A percentile compares a stretch with the other conserved stretches of the same genome.
These are phyloP conservation scores for Psittacula derbiana DNA, from an alignment of 2,797 vertebrate genomes.

Conservation along the genomic window DNA sequence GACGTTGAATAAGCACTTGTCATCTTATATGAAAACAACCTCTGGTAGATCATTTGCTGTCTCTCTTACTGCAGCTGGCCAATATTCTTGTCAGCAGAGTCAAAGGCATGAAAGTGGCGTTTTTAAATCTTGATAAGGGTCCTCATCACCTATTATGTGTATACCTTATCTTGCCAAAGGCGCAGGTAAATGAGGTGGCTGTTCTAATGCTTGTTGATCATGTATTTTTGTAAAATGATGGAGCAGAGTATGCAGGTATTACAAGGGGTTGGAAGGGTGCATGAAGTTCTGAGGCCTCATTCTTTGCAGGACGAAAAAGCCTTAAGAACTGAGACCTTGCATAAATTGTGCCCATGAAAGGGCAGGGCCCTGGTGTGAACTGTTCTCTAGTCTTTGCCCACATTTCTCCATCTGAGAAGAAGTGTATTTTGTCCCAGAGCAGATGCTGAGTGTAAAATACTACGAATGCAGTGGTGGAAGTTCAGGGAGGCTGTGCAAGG, in stretches of 20 bases:
- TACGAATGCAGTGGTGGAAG: neutral
- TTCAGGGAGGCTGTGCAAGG: neutral
- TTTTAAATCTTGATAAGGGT: neutral
- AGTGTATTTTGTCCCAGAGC: neutral
- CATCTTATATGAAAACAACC: neutral
- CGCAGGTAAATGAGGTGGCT: neutral
- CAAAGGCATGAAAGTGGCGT: neutral
- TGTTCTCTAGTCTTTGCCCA: neutral
- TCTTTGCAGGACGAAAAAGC: neutral
- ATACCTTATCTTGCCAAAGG: neutral
- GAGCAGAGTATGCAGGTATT: neutral
- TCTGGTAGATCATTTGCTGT: neutral
- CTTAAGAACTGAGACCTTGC: neutral
- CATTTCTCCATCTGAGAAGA: neutral
- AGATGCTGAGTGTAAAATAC: neutral
- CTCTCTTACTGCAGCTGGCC: neutral
- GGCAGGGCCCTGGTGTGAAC: accelerated
- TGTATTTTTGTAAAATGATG: neutral
- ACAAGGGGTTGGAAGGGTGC: neutral
- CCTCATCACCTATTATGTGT: neutral
- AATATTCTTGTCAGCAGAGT: neutral
- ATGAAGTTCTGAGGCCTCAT: neutral
- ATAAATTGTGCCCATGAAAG: neutral
- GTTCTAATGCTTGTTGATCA: neutral
- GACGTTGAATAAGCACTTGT: neutral